A percentile compares a stretch with the other conserved stretches of the same genome.
Conservation (phyloP, 2,888 invertebrate genomes). For the Cephalotes varians region DNA sequence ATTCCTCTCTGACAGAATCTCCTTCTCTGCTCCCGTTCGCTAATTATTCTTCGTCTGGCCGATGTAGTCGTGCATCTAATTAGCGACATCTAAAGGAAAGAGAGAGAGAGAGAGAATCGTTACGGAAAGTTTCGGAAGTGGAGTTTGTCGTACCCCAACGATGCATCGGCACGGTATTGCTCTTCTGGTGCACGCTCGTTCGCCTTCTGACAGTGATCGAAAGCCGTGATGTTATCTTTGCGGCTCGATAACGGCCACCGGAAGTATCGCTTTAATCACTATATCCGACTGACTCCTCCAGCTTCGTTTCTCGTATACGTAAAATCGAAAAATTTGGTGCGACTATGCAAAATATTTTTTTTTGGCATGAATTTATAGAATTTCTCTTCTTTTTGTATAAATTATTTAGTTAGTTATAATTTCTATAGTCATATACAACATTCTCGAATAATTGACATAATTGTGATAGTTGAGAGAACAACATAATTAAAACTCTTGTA, state of each 20-base stretch:
- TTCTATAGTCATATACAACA: not conserved
- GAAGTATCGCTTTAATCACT: constrained; percentile 84
- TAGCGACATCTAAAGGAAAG: constrained; percentile 9
- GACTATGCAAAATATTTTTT: constrained; percentile 47
- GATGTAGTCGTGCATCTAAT: constrained; percentile 49
- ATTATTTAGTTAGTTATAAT: too few relatives aligned
- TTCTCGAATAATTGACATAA: not conserved
- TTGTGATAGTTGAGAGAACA: not conserved
- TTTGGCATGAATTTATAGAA: not conserved
- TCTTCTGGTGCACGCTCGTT: constrained; percentile 68
- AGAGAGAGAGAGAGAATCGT: not conserved
- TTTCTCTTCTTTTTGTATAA: not conserved
- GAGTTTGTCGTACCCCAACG: constrained; percentile 47
- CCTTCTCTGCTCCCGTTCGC: not conserved
- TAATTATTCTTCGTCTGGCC: constrained; percentile 48
- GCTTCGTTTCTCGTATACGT: constrained; percentile 47
- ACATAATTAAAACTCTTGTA: not conserved
- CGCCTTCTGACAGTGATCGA: constrained; percentile 81
- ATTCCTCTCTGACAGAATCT: constrained; percentile 7
- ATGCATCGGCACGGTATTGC: constrained; percentile 66
- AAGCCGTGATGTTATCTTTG: constrained; percentile 80
- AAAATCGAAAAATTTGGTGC: not conserved
- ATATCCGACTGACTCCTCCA: constrained; percentile 79
- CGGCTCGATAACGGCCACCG: constrained; percentile 81
- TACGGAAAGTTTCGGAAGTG: not conserved